phyloP scores from a whole-genome alignment of 1,140 invertebrate genomes.

The Drosophila lacertosa region DNA sequence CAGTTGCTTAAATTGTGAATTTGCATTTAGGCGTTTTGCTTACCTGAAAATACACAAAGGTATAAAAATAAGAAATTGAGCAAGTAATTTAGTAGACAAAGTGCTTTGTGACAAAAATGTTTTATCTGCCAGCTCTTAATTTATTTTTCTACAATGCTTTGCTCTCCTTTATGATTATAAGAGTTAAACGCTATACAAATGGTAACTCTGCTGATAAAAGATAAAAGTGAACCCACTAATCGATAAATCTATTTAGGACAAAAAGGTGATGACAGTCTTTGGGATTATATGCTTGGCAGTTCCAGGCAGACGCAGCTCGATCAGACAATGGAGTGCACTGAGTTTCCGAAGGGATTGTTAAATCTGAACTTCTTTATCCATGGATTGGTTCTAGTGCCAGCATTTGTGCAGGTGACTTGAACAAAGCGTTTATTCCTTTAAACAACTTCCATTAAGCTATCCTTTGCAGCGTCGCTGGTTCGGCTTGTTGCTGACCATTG shows the following conservation, averaged over 20 bases:
- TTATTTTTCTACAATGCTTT: constrained; percentile 14
- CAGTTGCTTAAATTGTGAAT: constrained; percentile 6
- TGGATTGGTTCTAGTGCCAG: constrained; percentile 5
- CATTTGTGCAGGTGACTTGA: background rate
- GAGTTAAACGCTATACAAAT: background rate
- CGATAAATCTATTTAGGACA: background rate
- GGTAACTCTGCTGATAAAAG: background rate
- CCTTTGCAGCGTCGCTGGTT: background rate
- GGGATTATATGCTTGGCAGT: background rate
- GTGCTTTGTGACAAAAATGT: background rate
- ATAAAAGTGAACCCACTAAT: no score
- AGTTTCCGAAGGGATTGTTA: background rate
- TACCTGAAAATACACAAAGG: constrained; percentile 62
- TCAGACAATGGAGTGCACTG: background rate
- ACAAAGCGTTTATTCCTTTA: no score
- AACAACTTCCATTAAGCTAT: no score
- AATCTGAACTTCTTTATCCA: constrained; percentile 14
- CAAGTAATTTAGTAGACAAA: background rate
- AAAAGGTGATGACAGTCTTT: background rate
- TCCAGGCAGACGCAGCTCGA: background rate
- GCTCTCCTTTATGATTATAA: background rate
- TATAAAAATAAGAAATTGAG: constrained; percentile 5
- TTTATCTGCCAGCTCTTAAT: background rate
- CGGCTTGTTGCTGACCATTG: background rate
- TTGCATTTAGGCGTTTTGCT: constrained; percentile 42